phyloP scores from a whole-genome alignment of 2,113 vertebrate species.

The Eolophus roseicapilla region DNA sequence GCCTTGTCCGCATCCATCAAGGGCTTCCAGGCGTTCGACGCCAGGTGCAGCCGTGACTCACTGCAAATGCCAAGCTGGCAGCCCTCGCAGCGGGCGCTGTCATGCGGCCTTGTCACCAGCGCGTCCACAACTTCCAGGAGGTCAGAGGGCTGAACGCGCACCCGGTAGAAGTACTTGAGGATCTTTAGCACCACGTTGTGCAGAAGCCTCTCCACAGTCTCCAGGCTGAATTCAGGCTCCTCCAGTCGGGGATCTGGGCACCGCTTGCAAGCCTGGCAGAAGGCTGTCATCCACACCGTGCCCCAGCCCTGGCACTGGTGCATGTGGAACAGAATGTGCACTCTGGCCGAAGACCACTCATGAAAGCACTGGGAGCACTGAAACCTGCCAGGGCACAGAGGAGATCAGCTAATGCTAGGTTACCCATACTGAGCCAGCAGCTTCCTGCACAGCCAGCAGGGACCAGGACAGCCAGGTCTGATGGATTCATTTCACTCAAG shows the following conservation, averaged over 20 bases:
- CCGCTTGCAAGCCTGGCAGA: conserved; percentile 75
- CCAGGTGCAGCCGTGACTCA: accelerated
- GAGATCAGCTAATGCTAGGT: background rate
- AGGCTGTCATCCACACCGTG: conserved; percentile 58
- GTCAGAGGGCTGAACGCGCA: background rate
- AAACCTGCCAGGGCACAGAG: conserved; percentile 70
- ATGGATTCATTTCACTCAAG: background rate
- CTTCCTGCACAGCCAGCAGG: accelerated
- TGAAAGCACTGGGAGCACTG: conserved; percentile 73
- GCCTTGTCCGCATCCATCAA: accelerated
- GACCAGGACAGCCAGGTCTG: background rate
- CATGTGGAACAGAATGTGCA: conserved; percentile 75
- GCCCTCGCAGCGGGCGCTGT: conserved; percentile 73
- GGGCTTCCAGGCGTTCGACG: background rate
- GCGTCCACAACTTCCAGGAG: background rate
- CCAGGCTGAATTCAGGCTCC: conserved; percentile 54
- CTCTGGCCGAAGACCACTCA: conserved; percentile 75
- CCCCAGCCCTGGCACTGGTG: background rate
- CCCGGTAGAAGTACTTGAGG: conserved; percentile 73
- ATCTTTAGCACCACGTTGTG: conserved; percentile 81
- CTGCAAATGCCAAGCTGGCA: conserved; percentile 69
- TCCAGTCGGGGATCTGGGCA: conserved; percentile 49
- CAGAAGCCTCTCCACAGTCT: conserved; percentile 75
- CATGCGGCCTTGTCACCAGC: background rate
- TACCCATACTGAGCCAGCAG: background rate